phyloP scores from a whole-genome alignment of 2,888 invertebrate species.

The Temnothorax rugatulus region DNA sequence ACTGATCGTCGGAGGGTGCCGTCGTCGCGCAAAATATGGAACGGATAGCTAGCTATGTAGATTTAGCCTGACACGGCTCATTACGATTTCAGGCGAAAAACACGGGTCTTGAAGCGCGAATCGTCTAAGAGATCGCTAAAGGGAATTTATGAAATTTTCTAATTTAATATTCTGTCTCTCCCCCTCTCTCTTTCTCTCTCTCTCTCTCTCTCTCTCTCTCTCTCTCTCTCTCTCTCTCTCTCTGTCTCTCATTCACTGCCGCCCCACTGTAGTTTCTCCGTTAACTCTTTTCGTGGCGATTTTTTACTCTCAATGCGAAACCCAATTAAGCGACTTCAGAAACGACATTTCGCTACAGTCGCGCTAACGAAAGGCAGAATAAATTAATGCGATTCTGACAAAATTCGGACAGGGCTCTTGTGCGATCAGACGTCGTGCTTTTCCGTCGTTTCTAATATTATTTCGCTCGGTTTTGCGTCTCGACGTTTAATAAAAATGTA shows the following conservation, averaged over 20 bases:
- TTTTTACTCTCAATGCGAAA: constrained; percentile 76
- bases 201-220: constrained; percentile 5
- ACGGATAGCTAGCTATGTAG: constrained; percentile 64
- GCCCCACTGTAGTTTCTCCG: constrained; percentile 55
- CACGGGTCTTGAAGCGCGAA: constrained; percentile 80
- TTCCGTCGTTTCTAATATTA: constrained; percentile 23
- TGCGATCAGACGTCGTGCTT: constrained; percentile 38
- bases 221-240: constrained; percentile 62
- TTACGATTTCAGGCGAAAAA: constrained; percentile 85
- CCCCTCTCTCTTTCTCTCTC: neutral
- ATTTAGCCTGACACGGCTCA: constrained; percentile 80
- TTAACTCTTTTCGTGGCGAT: constrained; percentile 73
- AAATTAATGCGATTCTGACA: constrained; percentile 59
- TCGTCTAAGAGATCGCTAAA: constrained; percentile 83
- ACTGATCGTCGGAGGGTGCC: neutral
- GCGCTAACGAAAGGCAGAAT: constrained; percentile 44
- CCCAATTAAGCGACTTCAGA: constrained; percentile 68
- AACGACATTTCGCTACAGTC: constrained; percentile 63
- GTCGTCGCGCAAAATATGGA: constrained; percentile 30
- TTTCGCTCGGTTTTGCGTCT: constrained; percentile 35
- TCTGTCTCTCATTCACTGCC: constrained; percentile 76
- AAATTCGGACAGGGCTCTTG: constrained; percentile 32
- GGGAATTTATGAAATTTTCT: constrained; percentile 86
- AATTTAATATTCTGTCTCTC: constrained; percentile 83
- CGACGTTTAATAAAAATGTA: constrained; percentile 43